Base-by-base conservation (phyloP, 2,888 invertebrate species). In the Leptinotarsa tumamoca region DNA sequence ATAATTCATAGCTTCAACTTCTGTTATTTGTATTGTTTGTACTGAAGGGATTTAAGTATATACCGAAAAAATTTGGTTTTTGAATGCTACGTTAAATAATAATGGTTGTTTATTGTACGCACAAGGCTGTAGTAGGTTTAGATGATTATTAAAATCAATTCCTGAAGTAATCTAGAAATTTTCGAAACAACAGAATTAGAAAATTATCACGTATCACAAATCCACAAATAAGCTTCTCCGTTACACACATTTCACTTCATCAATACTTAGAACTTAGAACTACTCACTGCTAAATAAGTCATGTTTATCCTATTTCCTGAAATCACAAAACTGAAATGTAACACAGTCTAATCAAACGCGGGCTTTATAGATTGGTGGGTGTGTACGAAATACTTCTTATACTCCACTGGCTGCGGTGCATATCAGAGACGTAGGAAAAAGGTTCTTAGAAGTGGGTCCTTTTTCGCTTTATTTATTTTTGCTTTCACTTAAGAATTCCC, bases 321-420 rank as follows among this genome's bases (percentile, higher is more conserved):
- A 79, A 80, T 77, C 79, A 80, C 80, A 75, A 82, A 80, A 83
- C 80, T 79, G 80, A 79, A 83, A 79, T 84, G 81, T 80, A 72
- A 78, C 79, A 80, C 78, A 81, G 74, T 73, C 74, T 79, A 78
- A 76, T 76, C 79, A 71, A 68, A 77, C 78, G 75, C 80, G 77
- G 76, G 74, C 83, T 86, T 85, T 84, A 84, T 84, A 84, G 81
- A 83, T 79, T 82, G 83, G 85, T 85, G 83, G 85, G 85, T 82
- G 83, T 80, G 79, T 77, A 76, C 68, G 61, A 69, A 23, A 43
- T 58, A 50, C 43, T n/a, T 33, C n/a, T 52, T 71, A 74, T 77
- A 77, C 71, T 74, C 63, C 71, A 52, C 18, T 69, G 69, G 43
- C 56, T 56, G 56, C 69, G 58, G 67, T 72, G 72, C 70, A 76